Evolutionary conservation across 2,888 invertebrate species (phyloP), one percentile per base, ranked within the genome.

Genomic region (Auanema freiburgensis): DNA sequence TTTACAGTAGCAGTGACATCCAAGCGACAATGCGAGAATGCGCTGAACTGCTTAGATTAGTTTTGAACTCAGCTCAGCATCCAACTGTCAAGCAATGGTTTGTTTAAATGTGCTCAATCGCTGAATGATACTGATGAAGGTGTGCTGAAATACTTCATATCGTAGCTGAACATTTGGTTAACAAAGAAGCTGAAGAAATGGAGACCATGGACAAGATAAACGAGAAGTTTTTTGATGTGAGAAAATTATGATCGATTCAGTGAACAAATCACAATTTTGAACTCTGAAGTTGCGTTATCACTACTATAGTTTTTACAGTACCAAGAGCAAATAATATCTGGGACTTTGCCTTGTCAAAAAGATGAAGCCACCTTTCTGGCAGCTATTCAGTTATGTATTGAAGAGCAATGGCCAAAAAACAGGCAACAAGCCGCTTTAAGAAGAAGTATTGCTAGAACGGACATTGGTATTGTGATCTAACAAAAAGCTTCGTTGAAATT

Each of bases 301-400:
- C 1, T 50, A 50, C 16, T 50, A 21, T 12, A 12, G 11, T 50
- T 16, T 16, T 83, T 83, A 51, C 85, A 89, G 89, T 84, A 89
- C 74, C 87, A 88, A 84, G 86, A 88, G 68, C 83, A 88, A 79
- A 87, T 89, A 52, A 86, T 88, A 61, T 85, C 86, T 46, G 89
- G 89, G 1, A 87, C 87, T 44, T 81, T 89, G 65, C 88, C 88
- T 1, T 83, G 71, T 33, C 87, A 87, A 59, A 88, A 88, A 74
- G 88, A 89, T 70, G 89, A 89, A 73, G 89, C 88, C 0, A 88
- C 89, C 1, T 86, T 87, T 10, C 83, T 89, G 64, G 89, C 89
- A 8, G 88, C 88, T 49, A 88, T 89, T 59, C 89, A 89, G 82
- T 85, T 89, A 16, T 87, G 88, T 59, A 87, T 89, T 18, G 88